These are phyloP conservation scores for Leucosticte australis DNA, from an alignment of 2,113 vertebrate genomes.

Conservation along the genomic window DNA sequence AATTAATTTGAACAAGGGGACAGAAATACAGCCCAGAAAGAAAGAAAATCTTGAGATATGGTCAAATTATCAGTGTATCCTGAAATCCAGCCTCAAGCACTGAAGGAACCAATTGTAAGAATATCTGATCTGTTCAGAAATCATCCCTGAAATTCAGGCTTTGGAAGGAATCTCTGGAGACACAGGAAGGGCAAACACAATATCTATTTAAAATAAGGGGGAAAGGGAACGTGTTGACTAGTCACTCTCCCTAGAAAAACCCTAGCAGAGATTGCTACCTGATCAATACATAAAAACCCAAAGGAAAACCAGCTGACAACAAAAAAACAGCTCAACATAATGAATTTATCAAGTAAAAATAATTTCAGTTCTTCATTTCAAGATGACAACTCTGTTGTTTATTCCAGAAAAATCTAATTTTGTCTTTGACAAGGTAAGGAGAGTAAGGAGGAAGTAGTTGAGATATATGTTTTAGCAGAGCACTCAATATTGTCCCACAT, in stretches of 20 bases:
- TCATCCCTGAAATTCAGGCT: background rate
- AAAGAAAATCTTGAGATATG: background rate
- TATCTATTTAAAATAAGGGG: background rate
- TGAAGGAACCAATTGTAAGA: background rate
- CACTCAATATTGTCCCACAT: background rate
- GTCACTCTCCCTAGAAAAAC: background rate
- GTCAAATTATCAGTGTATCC: background rate
- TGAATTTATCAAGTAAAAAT: background rate
- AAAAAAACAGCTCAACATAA: background rate
- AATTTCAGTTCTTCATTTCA: background rate
- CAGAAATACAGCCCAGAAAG: background rate
- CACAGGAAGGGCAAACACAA: background rate
- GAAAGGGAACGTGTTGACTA: background rate
- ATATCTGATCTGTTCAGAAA: conserved; percentile 4
- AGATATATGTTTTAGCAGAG: background rate
- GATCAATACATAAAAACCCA: background rate
- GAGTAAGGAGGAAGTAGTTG: background rate
- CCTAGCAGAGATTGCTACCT: background rate
- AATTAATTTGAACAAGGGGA: background rate
- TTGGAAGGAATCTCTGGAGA: background rate
- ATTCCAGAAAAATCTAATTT: background rate
- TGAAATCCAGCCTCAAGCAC: background rate
- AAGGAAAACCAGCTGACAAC: background rate
- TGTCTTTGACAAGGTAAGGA: background rate
- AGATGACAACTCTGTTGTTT: background rate